phyloP scores from a whole-genome alignment of 2,888 invertebrate genomes.

The Oscheius sp. region DNA sequence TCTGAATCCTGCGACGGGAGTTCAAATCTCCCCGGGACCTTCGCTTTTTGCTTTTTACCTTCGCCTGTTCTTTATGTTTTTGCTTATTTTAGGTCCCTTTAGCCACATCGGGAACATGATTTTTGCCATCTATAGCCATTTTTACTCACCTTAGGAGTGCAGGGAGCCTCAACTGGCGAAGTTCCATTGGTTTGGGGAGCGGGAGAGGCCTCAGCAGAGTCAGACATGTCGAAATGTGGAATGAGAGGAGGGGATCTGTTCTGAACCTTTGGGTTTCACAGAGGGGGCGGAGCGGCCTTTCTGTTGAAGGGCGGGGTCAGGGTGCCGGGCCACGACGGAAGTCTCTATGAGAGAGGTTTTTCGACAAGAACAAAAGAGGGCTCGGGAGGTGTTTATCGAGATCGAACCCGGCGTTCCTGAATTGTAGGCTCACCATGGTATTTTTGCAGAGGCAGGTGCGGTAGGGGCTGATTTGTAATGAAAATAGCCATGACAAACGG shows the following conservation, averaged over 20 bases:
- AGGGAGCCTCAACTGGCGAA: neutral
- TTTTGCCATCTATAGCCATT: neutral
- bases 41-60: conserved; percentile 1
- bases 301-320: neutral
- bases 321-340: neutral
- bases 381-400: neutral
- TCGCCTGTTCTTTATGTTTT: too few species aligned
- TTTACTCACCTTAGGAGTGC: conserved; percentile 7
- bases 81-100: too few species aligned
- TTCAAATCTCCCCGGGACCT: conserved; percentile 40
- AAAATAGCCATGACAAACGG: too few species aligned
- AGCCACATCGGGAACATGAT: too few species aligned
- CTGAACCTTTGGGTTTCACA: neutral
- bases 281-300: neutral
- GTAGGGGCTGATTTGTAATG: too few species aligned
- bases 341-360: neutral
- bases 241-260: neutral
- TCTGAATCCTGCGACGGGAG: conserved; percentile 57
- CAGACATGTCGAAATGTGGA: neutral
- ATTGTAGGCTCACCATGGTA: neutral
- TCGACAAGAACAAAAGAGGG: neutral
- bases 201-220: neutral
- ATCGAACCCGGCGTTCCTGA: neutral
- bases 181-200: neutral
- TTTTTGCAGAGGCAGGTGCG: too few species aligned